A percentile compares a stretch with the other conserved stretches of the same genome.
phyloP scores from a whole-genome alignment of 2,888 invertebrate species.

The Eumerus sabulonum region DNA sequence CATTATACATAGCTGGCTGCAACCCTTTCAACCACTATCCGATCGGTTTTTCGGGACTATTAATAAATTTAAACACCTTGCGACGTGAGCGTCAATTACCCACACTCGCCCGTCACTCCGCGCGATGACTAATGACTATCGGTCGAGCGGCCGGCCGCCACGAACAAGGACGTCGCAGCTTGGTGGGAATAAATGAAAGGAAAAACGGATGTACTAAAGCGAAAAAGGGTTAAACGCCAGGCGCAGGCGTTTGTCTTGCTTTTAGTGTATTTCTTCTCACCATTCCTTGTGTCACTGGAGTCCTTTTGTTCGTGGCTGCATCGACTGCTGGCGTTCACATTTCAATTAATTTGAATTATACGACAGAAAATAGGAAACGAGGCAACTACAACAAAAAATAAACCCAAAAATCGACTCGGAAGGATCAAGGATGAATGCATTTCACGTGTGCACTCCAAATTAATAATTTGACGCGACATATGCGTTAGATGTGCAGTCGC shows the following conservation, averaged over 20 bases:
- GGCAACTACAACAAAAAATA: not conserved
- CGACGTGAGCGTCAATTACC: constrained; percentile 63
- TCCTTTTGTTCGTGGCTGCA: constrained; percentile 58
- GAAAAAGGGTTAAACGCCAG: not conserved
- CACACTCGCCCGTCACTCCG: constrained; percentile 46
- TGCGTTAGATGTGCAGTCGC: constrained; percentile 61
- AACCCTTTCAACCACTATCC: constrained; percentile 11
- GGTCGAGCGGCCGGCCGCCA: no score
- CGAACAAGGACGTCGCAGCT: not conserved
- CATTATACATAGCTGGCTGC: constrained; percentile 32
- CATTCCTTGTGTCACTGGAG: constrained; percentile 54
- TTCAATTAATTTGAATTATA: constrained; percentile 67
- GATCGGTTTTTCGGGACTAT: constrained; percentile 13
- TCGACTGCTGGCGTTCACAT: constrained; percentile 53
- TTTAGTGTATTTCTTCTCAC: not conserved
- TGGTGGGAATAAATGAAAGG: not conserved
- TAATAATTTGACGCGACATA: constrained; percentile 67
- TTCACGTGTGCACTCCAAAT: constrained; percentile 57
- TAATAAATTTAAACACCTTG: constrained; percentile 66
- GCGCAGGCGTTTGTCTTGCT: constrained; percentile 24
- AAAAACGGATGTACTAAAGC: not conserved
- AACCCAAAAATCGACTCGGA: no score
- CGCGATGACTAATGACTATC: constrained; percentile 62
- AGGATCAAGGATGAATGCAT: constrained; percentile 46
- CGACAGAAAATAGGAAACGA: constrained; percentile 17